Evolutionary conservation across 2,113 vertebrate species (phyloP), one percentile per base, ranked within the genome.

Genomic region (Corythoichthys haematopterus): DNA sequence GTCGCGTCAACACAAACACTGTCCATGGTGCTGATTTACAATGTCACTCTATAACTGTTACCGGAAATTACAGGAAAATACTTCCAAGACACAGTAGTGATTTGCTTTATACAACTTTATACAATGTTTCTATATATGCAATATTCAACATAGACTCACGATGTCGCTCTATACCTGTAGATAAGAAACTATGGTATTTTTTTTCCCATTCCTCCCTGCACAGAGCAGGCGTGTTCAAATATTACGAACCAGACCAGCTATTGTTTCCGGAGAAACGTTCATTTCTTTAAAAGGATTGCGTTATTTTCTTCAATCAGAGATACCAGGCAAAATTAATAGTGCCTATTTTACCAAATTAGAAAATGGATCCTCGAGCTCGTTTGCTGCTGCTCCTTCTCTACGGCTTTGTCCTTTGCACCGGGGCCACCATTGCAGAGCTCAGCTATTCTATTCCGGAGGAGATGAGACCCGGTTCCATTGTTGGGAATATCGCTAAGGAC

Each of bases 401-500:
- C 46, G 15, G 40, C 0, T 40, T 72, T 15, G 35, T 59, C 37
- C 2, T 72, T n/a, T 58, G 52, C 0, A 14, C 80, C 0, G 6
- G 45, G 15, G 15, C 66, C 58, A 87, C 71, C 33, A 1, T 78
- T 66, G 83, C 38, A 13, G 82, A 90, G 69, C 70, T 92, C 52
- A 88, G 75, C 64, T 94, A 91, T 77, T 82, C 84, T 36, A 3
- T 84, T 57, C 72, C 58, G 0, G 91, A 93, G 48, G 91, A 93
- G 64, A 91, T 87, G 88, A 91, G 89, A 80, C 85, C 1, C 3
- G 84, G 79, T 0, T 89, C 86, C 0, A 81, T 92, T 37, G 88
- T 93, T 72, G 90, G 88, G 62, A 93, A 92, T 64, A 71, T 92
- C 0, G 88, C 90, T 36, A 91, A 91, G 16, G 92, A 91, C 71